A percentile compares a stretch with the other conserved stretches of the same genome.
Evolutionary conservation across 2,797 vertebrate genomes (phyloP).

Genomic region (Chrysolophus pictus): DNA sequence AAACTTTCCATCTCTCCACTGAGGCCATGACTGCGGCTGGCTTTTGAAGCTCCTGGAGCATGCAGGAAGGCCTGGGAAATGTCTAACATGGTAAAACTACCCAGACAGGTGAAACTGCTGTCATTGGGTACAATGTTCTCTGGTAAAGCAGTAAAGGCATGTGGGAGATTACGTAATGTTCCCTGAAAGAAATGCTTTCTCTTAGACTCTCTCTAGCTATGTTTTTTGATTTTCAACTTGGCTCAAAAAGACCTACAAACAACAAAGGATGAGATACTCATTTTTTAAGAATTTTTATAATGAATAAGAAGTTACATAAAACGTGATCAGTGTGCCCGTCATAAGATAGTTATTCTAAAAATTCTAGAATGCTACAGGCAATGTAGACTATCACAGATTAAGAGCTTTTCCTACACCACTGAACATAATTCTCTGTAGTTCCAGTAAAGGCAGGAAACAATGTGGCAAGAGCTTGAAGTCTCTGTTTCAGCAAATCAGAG

Average conservation of each 20-base stretch:
- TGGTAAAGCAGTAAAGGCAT: background rate
- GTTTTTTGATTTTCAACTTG: background rate
- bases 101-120: background rate
- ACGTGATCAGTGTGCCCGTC: background rate
- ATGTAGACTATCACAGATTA: background rate
- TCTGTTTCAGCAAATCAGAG: background rate
- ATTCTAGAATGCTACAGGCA: background rate
- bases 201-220: background rate
- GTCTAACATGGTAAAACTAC: background rate
- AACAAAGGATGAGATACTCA: background rate
- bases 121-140: background rate
- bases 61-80: background rate
- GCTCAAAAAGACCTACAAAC: background rate
- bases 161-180: background rate
- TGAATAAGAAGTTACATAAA: background rate
- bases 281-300: background rate
- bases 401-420: background rate
- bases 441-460: background rate
- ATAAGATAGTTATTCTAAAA: background rate
- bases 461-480: background rate
- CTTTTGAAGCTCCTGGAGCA: background rate
- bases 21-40: background rate
- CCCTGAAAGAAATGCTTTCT: background rate
- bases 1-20: background rate
- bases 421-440: background rate